These are phyloP conservation scores for Syngnathoides biaculeatus DNA, from an alignment of 2,113 vertebrate genomes.

Conservation along the genomic window DNA sequence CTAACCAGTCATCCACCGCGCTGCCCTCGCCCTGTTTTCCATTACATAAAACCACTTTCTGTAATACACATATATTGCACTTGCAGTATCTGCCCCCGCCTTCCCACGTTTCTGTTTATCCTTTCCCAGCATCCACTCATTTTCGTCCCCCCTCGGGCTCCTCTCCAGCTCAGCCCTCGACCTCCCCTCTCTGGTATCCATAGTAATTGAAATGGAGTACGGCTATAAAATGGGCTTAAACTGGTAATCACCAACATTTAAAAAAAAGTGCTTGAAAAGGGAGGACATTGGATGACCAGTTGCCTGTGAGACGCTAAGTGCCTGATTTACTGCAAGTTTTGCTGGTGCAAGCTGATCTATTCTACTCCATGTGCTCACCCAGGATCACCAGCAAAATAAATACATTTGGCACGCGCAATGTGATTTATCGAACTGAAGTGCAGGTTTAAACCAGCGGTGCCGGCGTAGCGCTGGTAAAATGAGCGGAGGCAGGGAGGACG, in stretches of 20 bases:
- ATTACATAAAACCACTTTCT: neutral
- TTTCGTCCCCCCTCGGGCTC: neutral
- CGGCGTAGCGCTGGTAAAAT: too few relatives aligned
- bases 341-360: neutral
- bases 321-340: neutral
- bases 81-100: neutral
- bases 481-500: too few relatives aligned
- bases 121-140: neutral
- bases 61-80: neutral
- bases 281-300: constrained; percentile 8
- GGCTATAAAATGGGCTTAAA: constrained; percentile 38
- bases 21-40: neutral
- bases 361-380: neutral
- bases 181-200: constrained; percentile 1
- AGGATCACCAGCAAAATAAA: neutral
- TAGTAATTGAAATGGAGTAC: constrained; percentile 27
- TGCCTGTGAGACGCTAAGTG: constrained; percentile 10
- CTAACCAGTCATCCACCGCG: neutral
- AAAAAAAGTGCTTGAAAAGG: neutral
- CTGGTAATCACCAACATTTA: constrained; percentile 34
- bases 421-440: too few relatives aligned
- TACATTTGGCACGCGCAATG: neutral
- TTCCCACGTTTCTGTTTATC: constrained; percentile 16
- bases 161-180: constrained; percentile 10
- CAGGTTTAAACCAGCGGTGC: too few relatives aligned